phyloP scores from a whole-genome alignment of 64 coral and sea anemone species.

The Hydrozoanthus tunicans region DNA sequence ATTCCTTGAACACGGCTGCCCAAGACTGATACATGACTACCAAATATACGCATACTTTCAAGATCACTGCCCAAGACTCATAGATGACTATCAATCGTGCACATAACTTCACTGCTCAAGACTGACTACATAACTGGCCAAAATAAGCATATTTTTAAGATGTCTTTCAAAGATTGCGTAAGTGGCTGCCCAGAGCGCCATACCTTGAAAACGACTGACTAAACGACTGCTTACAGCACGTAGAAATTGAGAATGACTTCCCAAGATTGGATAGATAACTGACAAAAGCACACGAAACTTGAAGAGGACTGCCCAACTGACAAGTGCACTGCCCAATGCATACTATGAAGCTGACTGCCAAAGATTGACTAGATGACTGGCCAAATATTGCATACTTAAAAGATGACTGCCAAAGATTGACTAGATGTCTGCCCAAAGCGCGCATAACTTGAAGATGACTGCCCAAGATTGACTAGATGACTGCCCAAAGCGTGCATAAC shows the following conservation, averaged over 20 bases:
- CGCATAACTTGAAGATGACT: neutral
- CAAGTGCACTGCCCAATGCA: neutral
- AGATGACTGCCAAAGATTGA: neutral
- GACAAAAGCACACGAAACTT: too few relatives aligned
- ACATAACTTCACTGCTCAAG: too few relatives aligned
- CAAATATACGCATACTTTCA: neutral
- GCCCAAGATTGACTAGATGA: neutral
- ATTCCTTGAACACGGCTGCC: neutral
- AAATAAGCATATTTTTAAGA: too few relatives aligned
- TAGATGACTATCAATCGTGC: neutral
- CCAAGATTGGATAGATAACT: too few relatives aligned
- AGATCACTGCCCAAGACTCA: neutral
- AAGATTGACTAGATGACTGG: neutral
- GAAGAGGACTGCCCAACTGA: too few relatives aligned
- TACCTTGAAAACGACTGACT: too few relatives aligned
- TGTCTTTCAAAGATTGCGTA: too few relatives aligned
- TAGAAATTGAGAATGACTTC: too few relatives aligned
- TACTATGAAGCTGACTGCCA: neutral
- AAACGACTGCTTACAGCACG: too few relatives aligned
- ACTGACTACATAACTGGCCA: too few relatives aligned
- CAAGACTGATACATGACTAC: neutral
- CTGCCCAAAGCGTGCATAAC: neutral
- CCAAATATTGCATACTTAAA: too few relatives aligned
- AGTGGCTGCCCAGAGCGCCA: too few relatives aligned
- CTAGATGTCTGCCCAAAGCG: neutral